Conservation (phyloP, 2,113 vertebrate species). For the Meles meles region DNA sequence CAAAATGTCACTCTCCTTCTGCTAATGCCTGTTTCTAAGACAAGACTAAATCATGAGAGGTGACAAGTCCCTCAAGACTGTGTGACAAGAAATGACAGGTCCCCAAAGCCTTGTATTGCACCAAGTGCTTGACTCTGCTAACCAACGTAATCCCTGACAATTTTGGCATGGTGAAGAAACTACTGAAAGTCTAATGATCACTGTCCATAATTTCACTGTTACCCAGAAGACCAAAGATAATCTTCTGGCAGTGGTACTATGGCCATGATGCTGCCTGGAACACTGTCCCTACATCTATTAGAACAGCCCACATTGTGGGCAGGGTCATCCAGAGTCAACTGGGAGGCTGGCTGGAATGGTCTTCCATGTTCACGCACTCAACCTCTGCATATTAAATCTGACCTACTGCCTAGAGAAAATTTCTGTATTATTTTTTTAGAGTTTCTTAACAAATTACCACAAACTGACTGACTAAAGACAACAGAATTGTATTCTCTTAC, state of each 20-base stretch:
- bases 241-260: slow-evolving; percentile 91
- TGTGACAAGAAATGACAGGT: slow-evolving; percentile 45
- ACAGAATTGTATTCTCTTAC: background rate
- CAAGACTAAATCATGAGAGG: slow-evolving; percentile 94
- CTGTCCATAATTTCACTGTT: slow-evolving; percentile 89
- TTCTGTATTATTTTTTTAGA: background rate
- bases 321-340: background rate
- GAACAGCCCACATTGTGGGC: background rate
- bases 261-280: slow-evolving; percentile 90
- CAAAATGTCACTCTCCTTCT: slow-evolving; percentile 87
- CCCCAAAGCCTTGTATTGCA: slow-evolving; percentile 91
- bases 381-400: background rate
- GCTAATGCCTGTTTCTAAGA: slow-evolving; percentile 93
- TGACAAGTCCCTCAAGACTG: slow-evolving; percentile 87
- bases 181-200: slow-evolving; percentile 85
- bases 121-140: slow-evolving; percentile 92
- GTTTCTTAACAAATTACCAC: background rate
- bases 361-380: background rate
- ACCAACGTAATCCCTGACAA: slow-evolving; percentile 93
- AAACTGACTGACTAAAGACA: background rate
- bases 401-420: background rate
- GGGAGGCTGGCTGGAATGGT: background rate
- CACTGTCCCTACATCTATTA: slow-evolving; percentile 65
- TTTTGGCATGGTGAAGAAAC: slow-evolving; percentile 88
- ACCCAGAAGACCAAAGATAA: slow-evolving; percentile 93